Evolutionary conservation across 2,888 invertebrate species (phyloP), one percentile per base, ranked within the genome.

Genomic region (Pollenia amentaria): DNA sequence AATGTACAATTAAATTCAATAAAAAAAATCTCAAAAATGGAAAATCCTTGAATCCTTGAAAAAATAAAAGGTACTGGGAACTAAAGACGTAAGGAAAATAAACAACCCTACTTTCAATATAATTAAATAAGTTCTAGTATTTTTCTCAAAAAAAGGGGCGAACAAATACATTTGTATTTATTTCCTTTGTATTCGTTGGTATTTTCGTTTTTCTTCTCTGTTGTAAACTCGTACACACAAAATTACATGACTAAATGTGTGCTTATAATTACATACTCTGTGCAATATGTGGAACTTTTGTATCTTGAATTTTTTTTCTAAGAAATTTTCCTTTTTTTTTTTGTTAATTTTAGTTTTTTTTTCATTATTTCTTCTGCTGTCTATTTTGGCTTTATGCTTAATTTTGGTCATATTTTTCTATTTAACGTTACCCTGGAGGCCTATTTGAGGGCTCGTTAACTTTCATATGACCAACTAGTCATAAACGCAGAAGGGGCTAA

Each of bases 361-460:
- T 60, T 76, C 72, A 48, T 69, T 79, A 21, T 29, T 67, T 16
- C 9, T 67, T 12, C 42, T 75, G 29, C 62, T 80, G 70, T 87
- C 77, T 85, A 46, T 77, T 29, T 72, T 69, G 40, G 69, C 72
- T 87, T 88, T 87, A 76, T 82, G 87, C 69, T 88, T 89, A 88
- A 88, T 88, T 88, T 88, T 85, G 83, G 85, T 88, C 87, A 88
- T 88, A 87, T 89, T 88, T 87, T 89, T 88, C 72, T 87, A 85
- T 87, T 88, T 89, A 89, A 89, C 87, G 89, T 87, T 84, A 53
- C 89, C 88, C 89, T 77, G 38, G 89, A 88, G 89, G 81, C 88
- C 89, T 89, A 89, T 89, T 88, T 88, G 87, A 88, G 88, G 88
- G 88, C 87, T 89, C 89, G 89, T 89, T 89, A 89, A 89, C 88